Evolutionary conservation across 2,797 vertebrate species (phyloP).

Genomic region (Helicolenus hilgendorfi): DNA sequence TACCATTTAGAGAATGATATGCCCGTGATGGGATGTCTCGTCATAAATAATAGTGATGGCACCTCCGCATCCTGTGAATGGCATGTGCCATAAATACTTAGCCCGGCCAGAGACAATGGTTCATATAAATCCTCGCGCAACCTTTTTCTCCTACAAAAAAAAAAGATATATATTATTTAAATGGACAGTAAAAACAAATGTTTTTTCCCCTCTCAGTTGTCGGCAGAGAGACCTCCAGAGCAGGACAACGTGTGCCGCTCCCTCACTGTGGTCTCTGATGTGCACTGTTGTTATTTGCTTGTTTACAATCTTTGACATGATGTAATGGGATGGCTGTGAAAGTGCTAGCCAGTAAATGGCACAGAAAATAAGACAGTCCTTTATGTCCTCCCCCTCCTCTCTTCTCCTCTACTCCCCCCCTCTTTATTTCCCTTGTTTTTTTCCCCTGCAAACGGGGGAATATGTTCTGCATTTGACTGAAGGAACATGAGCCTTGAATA

Average conservation of each 20-base stretch:
- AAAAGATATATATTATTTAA: constrained; percentile 79
- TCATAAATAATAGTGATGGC: constrained; percentile 91
- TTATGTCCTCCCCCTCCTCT: constrained; percentile 77
- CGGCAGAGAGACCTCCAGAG: constrained; percentile 46
- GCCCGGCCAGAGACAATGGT: constrained; percentile 76
- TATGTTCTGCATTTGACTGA: constrained; percentile 93
- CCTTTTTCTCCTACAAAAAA: constrained; percentile 49
- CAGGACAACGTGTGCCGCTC: constrained; percentile 41
- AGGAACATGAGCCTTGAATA: constrained; percentile 95
- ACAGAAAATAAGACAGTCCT: constrained; percentile 89
- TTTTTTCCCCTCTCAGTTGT: constrained; percentile 73
- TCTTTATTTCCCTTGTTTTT: constrained; percentile 24
- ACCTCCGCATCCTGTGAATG: constrained; percentile 87
- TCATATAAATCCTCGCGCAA: constrained; percentile 77
- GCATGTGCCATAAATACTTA: constrained; percentile 90
- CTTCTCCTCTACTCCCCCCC: neutral
- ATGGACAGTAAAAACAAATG: constrained; percentile 88
- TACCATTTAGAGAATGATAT: constrained; percentile 90
- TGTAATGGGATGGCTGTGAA: constrained; percentile 90
- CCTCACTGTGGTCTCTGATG: constrained; percentile 68
- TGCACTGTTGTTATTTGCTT: constrained; percentile 92
- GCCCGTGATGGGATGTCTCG: constrained; percentile 85
- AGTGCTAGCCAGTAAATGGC: constrained; percentile 89
- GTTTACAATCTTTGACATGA: constrained; percentile 91
- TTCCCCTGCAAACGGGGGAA: constrained; percentile 79